Percentiles rank a stretch among this genome's conserved stretches.
Conservation (phyloP, 2,888 invertebrate genomes). For the Aethes cnicana region DNA sequence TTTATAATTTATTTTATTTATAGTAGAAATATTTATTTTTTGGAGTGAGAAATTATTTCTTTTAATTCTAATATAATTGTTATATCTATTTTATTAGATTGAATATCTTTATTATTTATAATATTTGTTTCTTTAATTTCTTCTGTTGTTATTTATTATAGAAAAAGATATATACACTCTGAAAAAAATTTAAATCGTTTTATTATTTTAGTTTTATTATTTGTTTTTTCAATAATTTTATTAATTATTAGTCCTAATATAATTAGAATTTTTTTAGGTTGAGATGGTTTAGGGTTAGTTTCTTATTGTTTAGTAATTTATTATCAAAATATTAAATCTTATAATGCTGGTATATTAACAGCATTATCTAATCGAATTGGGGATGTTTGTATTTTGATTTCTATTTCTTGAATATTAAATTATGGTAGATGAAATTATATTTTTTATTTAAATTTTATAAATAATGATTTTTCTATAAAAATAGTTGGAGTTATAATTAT, state of each 20-base stretch:
- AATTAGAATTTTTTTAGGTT: conserved; percentile 87
- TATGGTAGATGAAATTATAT: conserved; percentile 81
- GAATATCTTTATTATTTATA: conserved; percentile 85
- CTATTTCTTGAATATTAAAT: conserved; percentile 82
- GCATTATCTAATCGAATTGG: conserved; percentile 88
- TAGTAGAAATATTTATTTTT: conserved; percentile 69
- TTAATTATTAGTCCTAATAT: conserved; percentile 87
- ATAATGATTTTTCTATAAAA: too few relatives aligned
- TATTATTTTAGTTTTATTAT: too few relatives aligned
- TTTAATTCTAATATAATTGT: conserved; percentile 73
- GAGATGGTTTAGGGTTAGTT: conserved; percentile 87
- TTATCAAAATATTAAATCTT: conserved; percentile 86
- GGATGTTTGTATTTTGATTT: conserved; percentile 85
- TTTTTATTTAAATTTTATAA: too few relatives aligned
- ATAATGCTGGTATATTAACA: conserved; percentile 87
- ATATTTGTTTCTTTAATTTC: conserved; percentile 86
- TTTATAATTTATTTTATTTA: conserved; percentile 72
- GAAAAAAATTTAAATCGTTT: conserved; percentile 80
- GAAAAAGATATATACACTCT: conserved; percentile 82
- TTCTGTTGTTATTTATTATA: conserved; percentile 85
- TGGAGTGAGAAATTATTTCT: conserved; percentile 80
- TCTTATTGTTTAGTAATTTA: conserved; percentile 89
- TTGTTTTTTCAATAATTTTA: conserved; percentile 87
- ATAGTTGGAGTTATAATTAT: too few relatives aligned
- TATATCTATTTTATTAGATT: conserved; percentile 84